Conservation (phyloP, 2,797 vertebrate species). For the Pempheris klunzingeri region DNA sequence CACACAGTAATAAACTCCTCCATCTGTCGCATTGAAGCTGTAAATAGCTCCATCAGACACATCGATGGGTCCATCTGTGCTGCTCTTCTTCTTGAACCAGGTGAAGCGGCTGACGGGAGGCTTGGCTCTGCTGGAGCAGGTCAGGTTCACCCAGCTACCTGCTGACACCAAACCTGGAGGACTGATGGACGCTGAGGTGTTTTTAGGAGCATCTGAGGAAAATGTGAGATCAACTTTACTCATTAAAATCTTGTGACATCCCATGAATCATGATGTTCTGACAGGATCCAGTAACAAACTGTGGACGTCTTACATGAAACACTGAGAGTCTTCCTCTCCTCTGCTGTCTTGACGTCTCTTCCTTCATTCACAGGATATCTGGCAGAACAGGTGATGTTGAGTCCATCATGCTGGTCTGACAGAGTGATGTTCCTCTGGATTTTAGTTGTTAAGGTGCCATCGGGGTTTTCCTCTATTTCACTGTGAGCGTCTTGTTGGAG, state of each 20-base stretch:
- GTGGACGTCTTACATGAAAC: constrained; percentile 44
- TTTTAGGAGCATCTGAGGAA: constrained; percentile 65
- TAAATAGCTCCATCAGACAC: constrained; percentile 39
- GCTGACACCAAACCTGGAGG: constrained; percentile 50
- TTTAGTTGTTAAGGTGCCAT: constrained; percentile 43
- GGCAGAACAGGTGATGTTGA: constrained; percentile 53
- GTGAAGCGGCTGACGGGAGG: constrained; percentile 64
- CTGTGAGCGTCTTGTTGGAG: constrained; percentile 12
- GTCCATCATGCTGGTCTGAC: constrained; percentile 46
- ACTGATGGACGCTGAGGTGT: constrained; percentile 19
- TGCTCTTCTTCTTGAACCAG: constrained; percentile 70
- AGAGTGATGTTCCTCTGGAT: constrained; percentile 41
- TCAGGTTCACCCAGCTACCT: constrained; percentile 70
- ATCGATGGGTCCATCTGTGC: background rate
- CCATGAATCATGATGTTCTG: background rate
- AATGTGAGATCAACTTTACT: background rate
- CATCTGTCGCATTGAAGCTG: constrained; percentile 40
- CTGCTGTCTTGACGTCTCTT: background rate
- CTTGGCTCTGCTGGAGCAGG: constrained; percentile 74
- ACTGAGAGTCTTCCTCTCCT: constrained; percentile 4
- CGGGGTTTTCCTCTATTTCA: constrained; percentile 16
- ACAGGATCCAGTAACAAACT: background rate
- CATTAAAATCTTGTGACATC: background rate
- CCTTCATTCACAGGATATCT: constrained; percentile 45
- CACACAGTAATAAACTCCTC: constrained; percentile 63